These are phyloP conservation scores for Polydrusus cervinus DNA, from an alignment of 2,888 invertebrate genomes.

Conservation along the genomic window DNA sequence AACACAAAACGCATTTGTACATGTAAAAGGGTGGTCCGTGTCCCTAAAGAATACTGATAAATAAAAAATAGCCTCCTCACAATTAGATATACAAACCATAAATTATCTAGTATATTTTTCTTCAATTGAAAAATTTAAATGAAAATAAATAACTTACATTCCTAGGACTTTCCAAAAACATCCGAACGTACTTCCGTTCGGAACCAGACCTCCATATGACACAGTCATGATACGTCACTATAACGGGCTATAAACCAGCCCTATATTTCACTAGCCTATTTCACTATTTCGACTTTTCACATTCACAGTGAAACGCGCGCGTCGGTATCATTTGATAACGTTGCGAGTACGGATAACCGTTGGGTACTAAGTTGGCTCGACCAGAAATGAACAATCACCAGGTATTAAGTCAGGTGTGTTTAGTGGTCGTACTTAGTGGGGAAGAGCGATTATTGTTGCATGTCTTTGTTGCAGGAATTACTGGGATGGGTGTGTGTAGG, in stretches of 20 bases:
- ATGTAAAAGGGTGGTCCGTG: too few species aligned
- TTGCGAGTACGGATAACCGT: slow-evolving; percentile 28
- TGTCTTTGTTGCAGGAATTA: slow-evolving; percentile 49
- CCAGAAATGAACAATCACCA: slow-evolving; percentile 49
- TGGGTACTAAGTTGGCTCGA: slow-evolving; percentile 42
- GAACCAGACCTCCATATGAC: slow-evolving; percentile 92
- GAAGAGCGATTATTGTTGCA: slow-evolving; percentile 44
- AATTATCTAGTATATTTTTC: too few species aligned
- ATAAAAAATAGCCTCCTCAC: too few species aligned
- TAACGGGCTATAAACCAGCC: slow-evolving; percentile 17
- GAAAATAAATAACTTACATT: slow-evolving; percentile 61
- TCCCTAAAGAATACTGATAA: too few species aligned
- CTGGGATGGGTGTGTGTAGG: slow-evolving; percentile 44
- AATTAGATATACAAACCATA: too few species aligned
- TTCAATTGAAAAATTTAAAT: too few species aligned
- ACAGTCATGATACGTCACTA: slow-evolving; percentile 80
- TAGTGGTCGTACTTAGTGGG: slow-evolving; percentile 41
- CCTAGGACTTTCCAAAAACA: slow-evolving; percentile 86
- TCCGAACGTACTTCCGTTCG: slow-evolving; percentile 93
- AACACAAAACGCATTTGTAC: too few species aligned
- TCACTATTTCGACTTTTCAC: slow-evolving; percentile 42
- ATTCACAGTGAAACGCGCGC: slow-evolving; percentile 38
- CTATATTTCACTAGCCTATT: slow-evolving; percentile 42
- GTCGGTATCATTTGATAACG: slow-evolving; percentile 41
- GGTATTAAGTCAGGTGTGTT: slow-evolving; percentile 48